A percentile compares a stretch with the other conserved stretches of the same genome.
Evolutionary conservation across 64 coral and sea anemone species (phyloP).

Genomic region (Stichodactyla mertensii): DNA sequence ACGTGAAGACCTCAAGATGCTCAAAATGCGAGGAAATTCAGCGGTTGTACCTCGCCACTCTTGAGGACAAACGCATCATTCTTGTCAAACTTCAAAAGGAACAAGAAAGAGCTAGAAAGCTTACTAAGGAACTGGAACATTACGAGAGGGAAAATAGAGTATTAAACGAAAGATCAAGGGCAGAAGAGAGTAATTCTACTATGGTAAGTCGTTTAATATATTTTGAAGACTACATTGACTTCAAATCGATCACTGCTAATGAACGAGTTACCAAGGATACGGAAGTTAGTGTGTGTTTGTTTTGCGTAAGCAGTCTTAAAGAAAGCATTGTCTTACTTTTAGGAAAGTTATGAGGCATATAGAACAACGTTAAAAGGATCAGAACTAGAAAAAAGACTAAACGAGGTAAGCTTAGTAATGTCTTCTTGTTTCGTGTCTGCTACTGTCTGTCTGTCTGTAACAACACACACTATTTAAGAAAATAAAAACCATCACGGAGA

Average conservation of each 20-base stretch:
- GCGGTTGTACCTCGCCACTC: conserved; percentile 52
- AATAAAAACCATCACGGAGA: no score
- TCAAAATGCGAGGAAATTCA: conserved; percentile 66
- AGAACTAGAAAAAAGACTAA: not conserved
- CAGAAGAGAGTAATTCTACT: not conserved
- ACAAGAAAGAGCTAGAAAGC: conserved; percentile 57
- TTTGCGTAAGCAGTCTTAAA: not conserved
- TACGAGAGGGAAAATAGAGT: not conserved
- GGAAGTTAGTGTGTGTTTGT: not conserved
- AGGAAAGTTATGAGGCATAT: not conserved
- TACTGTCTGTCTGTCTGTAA: not conserved
- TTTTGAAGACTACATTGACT: no score
- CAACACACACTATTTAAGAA: no score
- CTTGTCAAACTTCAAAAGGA: conserved; percentile 74
- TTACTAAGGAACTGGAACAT: conserved; percentile 52
- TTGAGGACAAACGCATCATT: conserved; percentile 78
- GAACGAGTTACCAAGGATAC: not conserved
- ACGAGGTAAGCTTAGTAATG: not conserved
- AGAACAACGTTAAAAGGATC: not conserved
- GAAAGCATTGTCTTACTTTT: not conserved
- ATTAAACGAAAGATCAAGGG: not conserved
- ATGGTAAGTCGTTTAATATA: not conserved
- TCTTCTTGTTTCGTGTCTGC: not conserved
- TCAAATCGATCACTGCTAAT: not conserved
- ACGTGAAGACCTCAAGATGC: conserved; percentile 30